Conservation (phyloP, 2,888 invertebrate species). For the Thera obeliscata region DNA sequence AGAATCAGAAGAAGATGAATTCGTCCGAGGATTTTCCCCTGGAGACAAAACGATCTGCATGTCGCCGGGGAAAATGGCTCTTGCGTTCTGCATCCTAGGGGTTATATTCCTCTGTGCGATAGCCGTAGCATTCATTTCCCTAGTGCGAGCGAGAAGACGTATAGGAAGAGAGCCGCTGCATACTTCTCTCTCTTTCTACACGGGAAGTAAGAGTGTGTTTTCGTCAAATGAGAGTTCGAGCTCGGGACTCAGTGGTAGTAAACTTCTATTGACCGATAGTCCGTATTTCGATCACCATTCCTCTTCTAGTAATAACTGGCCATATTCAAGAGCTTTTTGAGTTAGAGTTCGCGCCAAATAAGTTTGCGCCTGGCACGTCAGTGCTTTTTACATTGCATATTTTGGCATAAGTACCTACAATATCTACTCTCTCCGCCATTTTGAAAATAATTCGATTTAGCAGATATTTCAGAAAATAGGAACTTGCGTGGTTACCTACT, state of each 20-base stretch:
- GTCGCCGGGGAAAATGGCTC: slow-evolving; percentile 90
- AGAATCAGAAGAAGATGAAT: slow-evolving; percentile 73
- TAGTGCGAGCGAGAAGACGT: slow-evolving; percentile 85
- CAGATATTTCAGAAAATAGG: too few species aligned
- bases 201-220: slow-evolving; percentile 85
- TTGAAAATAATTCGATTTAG: too few species aligned
- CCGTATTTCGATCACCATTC: slow-evolving; percentile 85
- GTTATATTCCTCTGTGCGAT: slow-evolving; percentile 89
- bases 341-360: slow-evolving; percentile 3
- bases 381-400: not conserved
- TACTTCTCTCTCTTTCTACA: slow-evolving; percentile 84
- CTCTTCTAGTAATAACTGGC: slow-evolving; percentile 82
- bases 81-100: slow-evolving; percentile 89
- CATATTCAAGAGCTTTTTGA: slow-evolving; percentile 75
- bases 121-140: slow-evolving; percentile 87
- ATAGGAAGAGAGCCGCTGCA: slow-evolving; percentile 76
- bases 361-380: slow-evolving; percentile 17
- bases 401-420: too few species aligned
- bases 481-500: too few species aligned
- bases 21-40: slow-evolving; percentile 76
- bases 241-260: slow-evolving; percentile 85
- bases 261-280: slow-evolving; percentile 85
- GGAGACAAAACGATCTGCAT: slow-evolving; percentile 88
- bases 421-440: too few species aligned
- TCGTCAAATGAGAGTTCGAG: slow-evolving; percentile 85